Evolutionary conservation across 2,113 vertebrate genomes (phyloP).

Genomic region (Periophthalmodon schlosseri): DNA sequence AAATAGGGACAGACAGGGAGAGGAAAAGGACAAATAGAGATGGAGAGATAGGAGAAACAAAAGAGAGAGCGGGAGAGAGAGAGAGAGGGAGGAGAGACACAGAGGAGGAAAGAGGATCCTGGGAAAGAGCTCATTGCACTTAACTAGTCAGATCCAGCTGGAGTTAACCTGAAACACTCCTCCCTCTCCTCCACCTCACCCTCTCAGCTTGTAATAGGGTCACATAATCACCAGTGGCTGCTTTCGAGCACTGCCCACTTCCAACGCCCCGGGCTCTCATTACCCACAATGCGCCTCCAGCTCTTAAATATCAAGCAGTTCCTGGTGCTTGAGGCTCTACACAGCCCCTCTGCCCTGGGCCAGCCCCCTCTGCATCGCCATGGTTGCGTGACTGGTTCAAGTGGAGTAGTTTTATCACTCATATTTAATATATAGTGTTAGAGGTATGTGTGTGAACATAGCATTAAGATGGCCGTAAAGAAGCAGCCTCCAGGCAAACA

Average conservation of each 20-base stretch:
- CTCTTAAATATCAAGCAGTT: slow-evolving; percentile 76
- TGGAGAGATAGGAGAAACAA: no score
- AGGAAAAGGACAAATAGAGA: no score
- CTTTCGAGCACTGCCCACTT: slow-evolving; percentile 53
- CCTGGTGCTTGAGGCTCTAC: slow-evolving; percentile 58
- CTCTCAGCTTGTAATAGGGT: slow-evolving; percentile 67
- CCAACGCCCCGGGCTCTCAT: slow-evolving; percentile 68
- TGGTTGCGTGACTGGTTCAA: slow-evolving; percentile 5
- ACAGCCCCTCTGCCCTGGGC: slow-evolving; percentile 40
- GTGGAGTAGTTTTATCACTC: slow-evolving; percentile 6
- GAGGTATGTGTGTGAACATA: slow-evolving; percentile 1
- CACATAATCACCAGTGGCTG: slow-evolving; percentile 71
- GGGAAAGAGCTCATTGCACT: slow-evolving; percentile 51
- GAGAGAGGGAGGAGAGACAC: neutral
- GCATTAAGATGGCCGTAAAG: slow-evolving; percentile 22
- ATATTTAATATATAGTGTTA: slow-evolving; percentile 6
- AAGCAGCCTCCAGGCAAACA: slow-evolving; percentile 10
- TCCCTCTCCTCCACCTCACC: slow-evolving; percentile 42
- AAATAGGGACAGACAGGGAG: no score
- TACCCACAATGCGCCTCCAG: slow-evolving; percentile 68
- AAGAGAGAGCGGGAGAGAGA: no score
- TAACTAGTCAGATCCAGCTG: slow-evolving; percentile 44
- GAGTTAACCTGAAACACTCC: slow-evolving; percentile 46
- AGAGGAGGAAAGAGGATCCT: slow-evolving; percentile 35
- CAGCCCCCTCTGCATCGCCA: slow-evolving; percentile 33